Conservation (phyloP, 2,113 vertebrate species). For the Anarrhichthys ocellatus region DNA sequence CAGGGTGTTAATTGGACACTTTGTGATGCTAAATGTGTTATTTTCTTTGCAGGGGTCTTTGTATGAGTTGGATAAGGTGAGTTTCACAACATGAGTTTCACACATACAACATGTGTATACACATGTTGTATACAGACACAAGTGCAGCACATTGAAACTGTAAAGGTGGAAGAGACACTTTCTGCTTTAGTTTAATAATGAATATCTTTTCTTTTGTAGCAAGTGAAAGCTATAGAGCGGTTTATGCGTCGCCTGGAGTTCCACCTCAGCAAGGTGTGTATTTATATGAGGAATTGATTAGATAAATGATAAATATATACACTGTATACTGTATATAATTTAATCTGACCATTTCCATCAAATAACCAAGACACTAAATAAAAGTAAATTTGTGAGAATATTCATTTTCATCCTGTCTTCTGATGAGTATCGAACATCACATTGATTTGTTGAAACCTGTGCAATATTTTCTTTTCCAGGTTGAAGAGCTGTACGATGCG, state of each 20-base stretch:
- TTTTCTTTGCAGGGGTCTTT: constrained; percentile 75
- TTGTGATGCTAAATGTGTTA: constrained; percentile 57
- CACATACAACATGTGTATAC: too few relatives aligned
- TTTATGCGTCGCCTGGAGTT: constrained; percentile 83
- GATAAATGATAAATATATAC: not conserved
- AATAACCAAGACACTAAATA: not conserved
- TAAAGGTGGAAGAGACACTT: not conserved
- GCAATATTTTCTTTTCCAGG: constrained; percentile 77
- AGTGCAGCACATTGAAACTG: not conserved
- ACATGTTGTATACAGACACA: not conserved
- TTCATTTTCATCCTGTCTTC: not conserved
- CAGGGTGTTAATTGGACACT: constrained; percentile 15
- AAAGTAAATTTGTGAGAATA: not conserved
- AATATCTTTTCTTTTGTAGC: constrained; percentile 58
- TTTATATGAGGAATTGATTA: not conserved
- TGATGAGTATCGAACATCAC: not conserved
- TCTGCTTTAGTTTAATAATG: not conserved
- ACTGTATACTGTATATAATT: too few relatives aligned
- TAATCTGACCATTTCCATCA: not conserved
- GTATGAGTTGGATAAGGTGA: constrained; percentile 81
- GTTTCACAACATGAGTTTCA: constrained; percentile 66
- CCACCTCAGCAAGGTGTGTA: constrained; percentile 79
- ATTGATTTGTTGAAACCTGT: not conserved
- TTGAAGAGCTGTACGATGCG: constrained; percentile 96
- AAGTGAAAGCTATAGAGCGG: constrained; percentile 83